Evolutionary conservation across 2,888 invertebrate species (phyloP).

Genomic region (Himalopsyche japonica): DNA sequence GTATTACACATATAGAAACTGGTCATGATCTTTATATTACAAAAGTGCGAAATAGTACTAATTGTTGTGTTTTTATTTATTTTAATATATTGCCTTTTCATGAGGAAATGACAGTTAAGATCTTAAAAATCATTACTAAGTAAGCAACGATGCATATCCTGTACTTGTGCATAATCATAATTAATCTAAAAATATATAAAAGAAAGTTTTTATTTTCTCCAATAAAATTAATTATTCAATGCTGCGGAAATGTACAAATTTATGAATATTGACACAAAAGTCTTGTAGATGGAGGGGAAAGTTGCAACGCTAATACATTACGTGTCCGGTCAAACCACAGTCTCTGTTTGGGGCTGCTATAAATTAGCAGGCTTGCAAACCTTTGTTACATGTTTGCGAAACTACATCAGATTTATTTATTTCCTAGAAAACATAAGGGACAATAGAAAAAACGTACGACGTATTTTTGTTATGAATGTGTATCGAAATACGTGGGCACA

Average conservation of each 20-base stretch:
- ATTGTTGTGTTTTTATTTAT: too few species aligned
- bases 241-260: neutral
- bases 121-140: too few species aligned
- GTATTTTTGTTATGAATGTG: neutral
- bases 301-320: neutral
- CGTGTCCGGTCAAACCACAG: neutral
- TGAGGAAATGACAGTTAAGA: too few species aligned
- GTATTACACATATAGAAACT: too few species aligned
- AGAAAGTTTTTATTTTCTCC: too few species aligned
- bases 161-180: too few species aligned
- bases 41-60: too few species aligned
- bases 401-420: neutral
- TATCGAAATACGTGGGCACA: neutral
- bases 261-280: neutral
- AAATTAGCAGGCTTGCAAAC: neutral
- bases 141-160: too few species aligned
- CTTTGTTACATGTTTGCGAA: neutral
- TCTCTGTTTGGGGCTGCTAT: neutral
- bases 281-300: neutral
- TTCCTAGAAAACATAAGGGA: conserved; percentile 21
- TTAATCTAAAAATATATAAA: too few species aligned
- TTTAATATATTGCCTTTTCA: too few species aligned
- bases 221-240: neutral
- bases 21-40: too few species aligned
- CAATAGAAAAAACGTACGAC: neutral